Evolutionary conservation across 2,888 invertebrate species (phyloP), one percentile per base, ranked within the genome.

Genomic region (Macrosiphum euphorbiae): DNA sequence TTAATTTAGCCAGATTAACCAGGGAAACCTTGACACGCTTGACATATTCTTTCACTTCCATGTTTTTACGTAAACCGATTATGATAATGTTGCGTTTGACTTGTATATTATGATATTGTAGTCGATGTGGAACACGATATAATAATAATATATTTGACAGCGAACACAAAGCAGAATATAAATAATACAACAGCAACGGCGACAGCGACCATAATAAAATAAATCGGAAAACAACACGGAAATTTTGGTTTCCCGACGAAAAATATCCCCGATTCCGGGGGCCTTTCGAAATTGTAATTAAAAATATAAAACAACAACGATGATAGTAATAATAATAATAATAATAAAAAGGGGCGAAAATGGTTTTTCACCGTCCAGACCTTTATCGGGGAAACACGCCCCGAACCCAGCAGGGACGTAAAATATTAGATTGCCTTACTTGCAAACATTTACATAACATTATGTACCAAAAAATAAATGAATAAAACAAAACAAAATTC

Each of bases 381-480:
- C 41, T 92, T 92, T 88, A 88, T 88, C 87, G 87, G 87, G 88
- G 28, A 92, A 88, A 92, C 88, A 92, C 92, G 88, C 92, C 92
- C 92, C 11, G 41, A 11, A 50, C 88, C 52, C n/a, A n/a, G 52
- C 52, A n/a, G 84, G 88, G 41, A 78, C 44, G n/a, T 92, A 84
- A 88, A 88, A 92, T 92, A 92, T 88, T 92, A 88, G 84, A 84
- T 88, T 92, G 88, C 92, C 92, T 88, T 84, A 92, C 47, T 88
- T n/a, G 88, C 55, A 88, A 92, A 92, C 84, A 92, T 92, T 92
- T 92, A 88, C 92, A 88, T 92, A 88, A 92, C 92, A 84, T 92
- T 92, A 89, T n/a, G n/a, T 88, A 44, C 87, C 13, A 50, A 88
- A 88, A 87, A 87, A 90, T 24, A 78, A 91, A 90, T 91, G 61